Conservation (phyloP, 1,140 invertebrate species). For the Psilanteris sp. region DNA sequence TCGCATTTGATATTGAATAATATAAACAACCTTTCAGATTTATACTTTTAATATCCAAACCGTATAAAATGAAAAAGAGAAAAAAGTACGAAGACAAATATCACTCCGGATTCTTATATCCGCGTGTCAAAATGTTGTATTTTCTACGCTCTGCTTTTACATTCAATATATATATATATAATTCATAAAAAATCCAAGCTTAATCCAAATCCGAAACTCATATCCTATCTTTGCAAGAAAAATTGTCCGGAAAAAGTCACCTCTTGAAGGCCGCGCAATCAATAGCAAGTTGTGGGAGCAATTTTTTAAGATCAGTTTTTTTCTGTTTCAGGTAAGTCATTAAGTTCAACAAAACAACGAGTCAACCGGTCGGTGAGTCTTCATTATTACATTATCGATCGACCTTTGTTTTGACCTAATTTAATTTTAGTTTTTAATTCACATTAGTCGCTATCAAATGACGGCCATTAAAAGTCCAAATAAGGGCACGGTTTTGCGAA, state of each 20-base stretch:
- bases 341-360: constrained; percentile 8
- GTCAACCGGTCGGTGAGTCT: constrained; percentile 35
- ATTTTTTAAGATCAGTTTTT: constrained; percentile 14
- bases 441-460: not conserved
- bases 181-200: constrained; percentile 3
- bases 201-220: constrained; percentile 6
- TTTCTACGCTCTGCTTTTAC: too few species aligned
- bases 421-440: constrained; percentile 33
- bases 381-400: constrained; percentile 46
- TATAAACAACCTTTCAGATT: too few species aligned
- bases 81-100: too few species aligned
- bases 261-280: constrained; percentile 7
- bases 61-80: too few species aligned
- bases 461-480: not conserved
- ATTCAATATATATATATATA: too few species aligned
- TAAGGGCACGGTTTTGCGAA: too few species aligned
- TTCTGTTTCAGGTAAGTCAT: constrained; percentile 49
- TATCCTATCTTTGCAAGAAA: not conserved
- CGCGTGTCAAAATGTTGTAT: too few species aligned
- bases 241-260: constrained; percentile 2
- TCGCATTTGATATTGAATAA: too few species aligned
- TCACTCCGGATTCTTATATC: too few species aligned
- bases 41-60: too few species aligned
- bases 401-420: constrained; percentile 48
- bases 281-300: not conserved